Base-by-base conservation (phyloP, 2,888 invertebrate species). In the Lycophotia porphyrea region DNA sequence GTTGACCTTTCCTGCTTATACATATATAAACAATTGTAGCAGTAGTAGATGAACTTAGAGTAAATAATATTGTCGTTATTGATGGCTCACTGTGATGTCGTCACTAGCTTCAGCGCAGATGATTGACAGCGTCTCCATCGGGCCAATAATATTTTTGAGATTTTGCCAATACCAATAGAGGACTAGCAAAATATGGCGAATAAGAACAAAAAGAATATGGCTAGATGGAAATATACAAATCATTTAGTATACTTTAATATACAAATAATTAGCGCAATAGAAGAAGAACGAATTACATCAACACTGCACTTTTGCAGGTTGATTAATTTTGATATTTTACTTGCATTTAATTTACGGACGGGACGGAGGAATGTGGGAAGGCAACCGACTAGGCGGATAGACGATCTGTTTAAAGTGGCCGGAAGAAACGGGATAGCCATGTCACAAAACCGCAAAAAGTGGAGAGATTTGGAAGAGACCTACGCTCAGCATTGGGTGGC, bases 1-100 rank as follows among this genome's bases (percentile, higher is more conserved):
- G 49, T 76, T 87, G 89, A 87, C 81, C 88, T 81, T 73, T 79
- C 55, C 67, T 82, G 70, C 36, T 80, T 55, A 81, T 31, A 65
- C 49, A 81, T 31, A 65, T 71, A 75, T 68, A 84, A 80, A 71
- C 68, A 75, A 68, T 60, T 67, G 44, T 75, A 49, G 49, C 60
- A 73, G 66, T 42, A 78, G 42, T 63, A 49, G 9, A 68, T 24
- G 34, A 58, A 21, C 11, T 39, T 36, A 52, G n/a, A 44, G 49
- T n/a, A 42, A 18, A 44, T 15, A 78, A 70, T 63, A 63, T n/a
- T 39, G 8, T 7, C 39, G 0, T 63, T 39, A 18, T 31, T 55
- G 8, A 39, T 42, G 42, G 34, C 9, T 72, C 63, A n/a, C n/a
- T n/a, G n/a, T n/a, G n/a, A n/a, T 34, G 21, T 44, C 52, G 61